Evolutionary conservation across 92 coral and sea anemone species (phyloP).

Genomic region (Bergia puertoricense): DNA sequence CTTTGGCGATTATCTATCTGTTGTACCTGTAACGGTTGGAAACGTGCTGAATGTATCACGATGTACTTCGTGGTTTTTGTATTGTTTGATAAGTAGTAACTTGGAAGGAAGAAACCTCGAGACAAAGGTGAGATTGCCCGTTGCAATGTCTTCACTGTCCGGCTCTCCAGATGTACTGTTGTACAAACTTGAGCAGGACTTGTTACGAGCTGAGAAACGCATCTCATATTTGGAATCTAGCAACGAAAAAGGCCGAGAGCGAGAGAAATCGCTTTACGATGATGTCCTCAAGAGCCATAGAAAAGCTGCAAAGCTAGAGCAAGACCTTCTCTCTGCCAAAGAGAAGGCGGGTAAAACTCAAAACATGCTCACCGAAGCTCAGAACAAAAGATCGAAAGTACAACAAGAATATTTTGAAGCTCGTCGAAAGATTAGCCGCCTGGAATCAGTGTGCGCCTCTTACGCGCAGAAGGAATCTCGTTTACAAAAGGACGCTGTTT

Average conservation of each 20-base stretch:
- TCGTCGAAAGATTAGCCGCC: conserved; percentile 54
- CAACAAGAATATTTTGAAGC: conserved; percentile 59
- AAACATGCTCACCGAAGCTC: conserved; percentile 45
- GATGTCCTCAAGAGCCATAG: conserved; percentile 59
- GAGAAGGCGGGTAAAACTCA: conserved; percentile 55
- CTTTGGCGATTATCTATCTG: background rate
- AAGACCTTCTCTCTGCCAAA: conserved; percentile 51
- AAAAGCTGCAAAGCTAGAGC: conserved; percentile 61
- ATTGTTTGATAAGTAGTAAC: background rate
- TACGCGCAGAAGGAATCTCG: conserved; percentile 53
- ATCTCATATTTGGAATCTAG: conserved; percentile 31
- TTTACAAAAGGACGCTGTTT: conserved; percentile 37
- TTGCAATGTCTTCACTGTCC: background rate
- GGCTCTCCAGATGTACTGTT: conserved; percentile 22
- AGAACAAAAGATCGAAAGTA: conserved; percentile 44
- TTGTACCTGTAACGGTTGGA: background rate
- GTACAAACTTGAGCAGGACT: conserved; percentile 42
- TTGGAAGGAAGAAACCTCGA: background rate
- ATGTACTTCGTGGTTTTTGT: background rate
- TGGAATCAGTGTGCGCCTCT: conserved; percentile 60
- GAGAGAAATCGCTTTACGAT: conserved; percentile 10
- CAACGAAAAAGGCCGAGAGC: conserved; percentile 20
- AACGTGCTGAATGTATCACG: background rate
- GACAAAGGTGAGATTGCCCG: background rate
- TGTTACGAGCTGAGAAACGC: conserved; percentile 44